Percentiles rank a stretch among this genome's conserved stretches.
phyloP scores from a whole-genome alignment of 2,113 vertebrate species.

The Phycodurus eques region DNA sequence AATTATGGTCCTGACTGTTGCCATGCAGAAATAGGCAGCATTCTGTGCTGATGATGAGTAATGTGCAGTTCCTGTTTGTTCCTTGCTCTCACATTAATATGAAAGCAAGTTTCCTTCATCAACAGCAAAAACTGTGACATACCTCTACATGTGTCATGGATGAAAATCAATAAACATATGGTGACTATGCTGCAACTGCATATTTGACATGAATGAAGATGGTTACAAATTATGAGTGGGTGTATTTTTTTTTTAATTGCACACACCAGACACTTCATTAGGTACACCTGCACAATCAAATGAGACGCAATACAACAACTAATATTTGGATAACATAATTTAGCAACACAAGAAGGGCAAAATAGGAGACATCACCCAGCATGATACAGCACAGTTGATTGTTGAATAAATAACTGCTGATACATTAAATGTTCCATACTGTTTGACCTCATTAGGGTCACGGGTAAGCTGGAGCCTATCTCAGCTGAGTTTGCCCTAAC shows the following conservation, averaged over 20 bases:
- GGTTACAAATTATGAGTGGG: too few species aligned
- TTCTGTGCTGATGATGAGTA: slow-evolving; percentile 48
- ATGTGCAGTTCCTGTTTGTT: slow-evolving; percentile 58
- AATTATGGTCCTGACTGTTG: slow-evolving; percentile 55
- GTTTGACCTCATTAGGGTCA: not conserved
- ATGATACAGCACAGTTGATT: not conserved
- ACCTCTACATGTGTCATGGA: not conserved
- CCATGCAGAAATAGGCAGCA: slow-evolving; percentile 54
- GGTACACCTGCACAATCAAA: not conserved
- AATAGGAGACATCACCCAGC: not conserved
- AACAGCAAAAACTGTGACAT: not conserved
- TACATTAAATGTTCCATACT: too few species aligned
- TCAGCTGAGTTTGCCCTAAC: not conserved
- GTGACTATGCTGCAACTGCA: too few species aligned
- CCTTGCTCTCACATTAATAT: slow-evolving; percentile 57
- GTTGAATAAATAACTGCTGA: not conserved
- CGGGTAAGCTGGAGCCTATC: not conserved
- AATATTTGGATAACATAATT: not conserved
- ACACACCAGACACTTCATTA: not conserved
- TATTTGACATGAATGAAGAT: too few species aligned
- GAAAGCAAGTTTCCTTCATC: slow-evolving; percentile 33
- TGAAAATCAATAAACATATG: not conserved
- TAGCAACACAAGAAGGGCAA: not conserved
- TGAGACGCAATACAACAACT: not conserved
- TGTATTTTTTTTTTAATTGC: too few species aligned